Conservation (phyloP, 2,888 invertebrate genomes). For the Acrobasis consociella region DNA sequence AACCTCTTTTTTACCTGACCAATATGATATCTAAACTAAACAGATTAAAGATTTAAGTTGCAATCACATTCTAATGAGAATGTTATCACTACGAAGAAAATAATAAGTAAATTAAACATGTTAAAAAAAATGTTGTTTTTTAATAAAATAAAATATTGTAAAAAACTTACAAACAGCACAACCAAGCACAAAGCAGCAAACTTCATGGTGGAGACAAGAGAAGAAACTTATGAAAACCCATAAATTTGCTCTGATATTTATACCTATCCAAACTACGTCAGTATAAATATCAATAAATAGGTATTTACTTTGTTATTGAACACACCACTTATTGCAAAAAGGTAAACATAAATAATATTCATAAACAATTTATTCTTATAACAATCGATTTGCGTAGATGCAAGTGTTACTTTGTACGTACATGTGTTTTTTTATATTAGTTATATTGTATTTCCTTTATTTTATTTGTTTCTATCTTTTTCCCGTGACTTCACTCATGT, state of each 20-base stretch:
- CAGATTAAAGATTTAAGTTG: too few species aligned
- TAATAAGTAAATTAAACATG: too few species aligned
- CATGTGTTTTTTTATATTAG: too few species aligned
- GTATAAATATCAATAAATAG: background rate
- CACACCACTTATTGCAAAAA: background rate
- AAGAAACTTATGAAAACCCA: background rate
- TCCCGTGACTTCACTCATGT: too few species aligned
- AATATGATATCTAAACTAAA: too few species aligned
- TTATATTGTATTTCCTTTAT: too few species aligned
- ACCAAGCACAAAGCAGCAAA: background rate
- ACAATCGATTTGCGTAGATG: background rate
- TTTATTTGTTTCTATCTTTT: too few species aligned
- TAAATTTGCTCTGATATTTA: background rate
- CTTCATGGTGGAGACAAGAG: background rate
- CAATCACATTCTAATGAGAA: too few species aligned
- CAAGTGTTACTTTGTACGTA: background rate
- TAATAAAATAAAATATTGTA: too few species aligned
- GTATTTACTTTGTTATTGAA: background rate
- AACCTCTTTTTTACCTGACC: too few species aligned
- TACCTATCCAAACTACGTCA: background rate
- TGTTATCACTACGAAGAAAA: too few species aligned
- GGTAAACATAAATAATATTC: background rate
- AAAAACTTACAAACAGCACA: background rate
- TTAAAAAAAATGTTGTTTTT: too few species aligned
- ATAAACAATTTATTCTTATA: background rate